Conservation (phyloP, 2,113 vertebrate genomes). For the Strix aluco region DNA sequence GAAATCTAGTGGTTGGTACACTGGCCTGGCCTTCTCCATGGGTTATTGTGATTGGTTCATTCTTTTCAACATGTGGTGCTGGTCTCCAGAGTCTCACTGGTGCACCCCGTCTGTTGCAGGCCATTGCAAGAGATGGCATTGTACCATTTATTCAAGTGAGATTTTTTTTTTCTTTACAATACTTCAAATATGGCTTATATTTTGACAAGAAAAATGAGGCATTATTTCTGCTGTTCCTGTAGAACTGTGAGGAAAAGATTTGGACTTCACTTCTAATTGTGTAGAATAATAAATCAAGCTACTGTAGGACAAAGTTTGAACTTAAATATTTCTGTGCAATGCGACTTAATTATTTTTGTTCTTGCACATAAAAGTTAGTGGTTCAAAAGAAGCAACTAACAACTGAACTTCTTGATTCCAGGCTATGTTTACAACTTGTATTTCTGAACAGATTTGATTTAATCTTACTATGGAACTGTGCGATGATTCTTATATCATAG, state of each 20-base stretch:
- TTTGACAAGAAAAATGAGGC: not conserved
- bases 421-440: not conserved
- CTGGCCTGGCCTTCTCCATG: conserved; percentile 96
- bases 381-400: not conserved
- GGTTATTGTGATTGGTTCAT: conserved; percentile 97
- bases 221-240: not conserved
- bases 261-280: not conserved
- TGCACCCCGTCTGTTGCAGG: conserved; percentile 91
- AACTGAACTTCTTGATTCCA: not conserved
- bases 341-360: not conserved
- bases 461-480: not conserved
- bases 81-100: conserved; percentile 95
- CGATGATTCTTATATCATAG: not conserved
- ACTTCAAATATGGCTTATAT: not conserved
- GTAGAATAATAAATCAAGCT: not conserved
- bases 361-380: not conserved
- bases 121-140: conserved; percentile 93
- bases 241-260: not conserved
- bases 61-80: conserved; percentile 95
- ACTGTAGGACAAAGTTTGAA: not conserved
- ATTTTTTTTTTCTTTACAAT: not conserved
- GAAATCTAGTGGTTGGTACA: conserved; percentile 92
- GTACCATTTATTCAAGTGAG: conserved; percentile 91
- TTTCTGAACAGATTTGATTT: not conserved
- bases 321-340: not conserved